Evolutionary conservation across 2,888 invertebrate species (phyloP).

Genomic region (Rotaria magnacalcarata): DNA sequence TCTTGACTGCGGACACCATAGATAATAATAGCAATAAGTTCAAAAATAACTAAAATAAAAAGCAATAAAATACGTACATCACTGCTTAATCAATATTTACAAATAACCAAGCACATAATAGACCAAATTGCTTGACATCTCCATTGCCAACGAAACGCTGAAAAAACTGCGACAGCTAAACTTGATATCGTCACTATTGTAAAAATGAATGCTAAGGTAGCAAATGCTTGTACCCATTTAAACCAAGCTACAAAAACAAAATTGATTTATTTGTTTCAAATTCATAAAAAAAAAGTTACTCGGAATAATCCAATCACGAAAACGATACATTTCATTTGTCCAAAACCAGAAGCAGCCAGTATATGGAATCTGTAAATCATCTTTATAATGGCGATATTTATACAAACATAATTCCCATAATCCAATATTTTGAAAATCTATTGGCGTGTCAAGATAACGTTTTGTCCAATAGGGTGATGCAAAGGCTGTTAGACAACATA

Average conservation of each 20-base stretch:
- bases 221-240: constrained; percentile 85
- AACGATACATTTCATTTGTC: constrained; percentile 74
- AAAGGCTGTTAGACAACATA: constrained; percentile 48
- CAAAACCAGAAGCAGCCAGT: constrained; percentile 94
- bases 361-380: constrained; percentile 77
- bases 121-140: not conserved
- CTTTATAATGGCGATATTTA: constrained; percentile 75
- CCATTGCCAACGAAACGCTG: constrained; percentile 30
- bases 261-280: no score
- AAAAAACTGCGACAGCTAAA: constrained; percentile 39
- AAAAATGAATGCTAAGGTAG: constrained; percentile 75
- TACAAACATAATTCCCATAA: constrained; percentile 87
- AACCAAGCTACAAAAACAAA: constrained; percentile 71
- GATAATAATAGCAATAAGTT: constrained; percentile 34
- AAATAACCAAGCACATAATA: not conserved
- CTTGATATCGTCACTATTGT: constrained; percentile 46
- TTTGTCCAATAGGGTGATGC: constrained; percentile 51
- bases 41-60: not conserved
- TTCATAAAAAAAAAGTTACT: constrained; percentile 63
- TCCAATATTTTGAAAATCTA: constrained; percentile 80
- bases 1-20: constrained; percentile 43
- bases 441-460: constrained; percentile 60
- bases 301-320: constrained; percentile 77
- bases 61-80: no score
- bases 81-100: not conserved